Evolutionary conservation across 2,888 invertebrate species (phyloP).

Genomic region (Agrochola circellaris): DNA sequence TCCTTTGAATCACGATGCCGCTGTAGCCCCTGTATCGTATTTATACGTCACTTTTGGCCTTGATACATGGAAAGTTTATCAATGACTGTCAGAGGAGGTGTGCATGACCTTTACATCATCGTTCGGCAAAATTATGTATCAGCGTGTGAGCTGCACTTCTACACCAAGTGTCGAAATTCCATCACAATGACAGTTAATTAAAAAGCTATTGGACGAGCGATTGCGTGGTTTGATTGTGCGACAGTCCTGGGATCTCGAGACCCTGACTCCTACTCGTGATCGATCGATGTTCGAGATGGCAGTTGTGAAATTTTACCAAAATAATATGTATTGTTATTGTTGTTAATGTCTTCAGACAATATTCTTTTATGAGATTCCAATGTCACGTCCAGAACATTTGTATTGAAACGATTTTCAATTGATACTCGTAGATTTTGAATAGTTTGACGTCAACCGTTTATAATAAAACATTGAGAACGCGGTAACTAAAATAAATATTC

Average conservation of each 20-base stretch:
- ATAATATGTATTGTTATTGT: conserved; percentile 54
- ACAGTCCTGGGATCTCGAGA: conserved; percentile 67
- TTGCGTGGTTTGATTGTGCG: conserved; percentile 77
- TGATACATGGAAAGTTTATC: conserved; percentile 69
- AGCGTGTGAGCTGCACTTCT: conserved; percentile 28
- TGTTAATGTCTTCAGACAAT: conserved; percentile 50
- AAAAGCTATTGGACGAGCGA: conserved; percentile 76
- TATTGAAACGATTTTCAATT: conserved; percentile 55
- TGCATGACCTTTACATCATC: conserved; percentile 58
- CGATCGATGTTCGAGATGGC: conserved; percentile 59
- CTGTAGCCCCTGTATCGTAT: background rate
- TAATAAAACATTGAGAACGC: conserved; percentile 31
- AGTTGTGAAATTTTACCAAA: conserved; percentile 64
- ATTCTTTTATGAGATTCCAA: conserved; percentile 62
- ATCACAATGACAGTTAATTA: conserved; percentile 81
- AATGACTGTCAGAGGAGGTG: conserved; percentile 55
- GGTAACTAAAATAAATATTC: conserved; percentile 40
- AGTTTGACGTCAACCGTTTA: conserved; percentile 51
- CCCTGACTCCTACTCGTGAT: conserved; percentile 74
- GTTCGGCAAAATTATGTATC: conserved; percentile 47
- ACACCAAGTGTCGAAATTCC: conserved; percentile 66
- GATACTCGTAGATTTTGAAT: conserved; percentile 44
- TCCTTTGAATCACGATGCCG: conserved; percentile 30
- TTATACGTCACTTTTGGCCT: conserved; percentile 56
- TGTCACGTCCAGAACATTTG: conserved; percentile 54